Conservation (phyloP, 2,113 vertebrate species). For the Meleagris gallopavo region DNA sequence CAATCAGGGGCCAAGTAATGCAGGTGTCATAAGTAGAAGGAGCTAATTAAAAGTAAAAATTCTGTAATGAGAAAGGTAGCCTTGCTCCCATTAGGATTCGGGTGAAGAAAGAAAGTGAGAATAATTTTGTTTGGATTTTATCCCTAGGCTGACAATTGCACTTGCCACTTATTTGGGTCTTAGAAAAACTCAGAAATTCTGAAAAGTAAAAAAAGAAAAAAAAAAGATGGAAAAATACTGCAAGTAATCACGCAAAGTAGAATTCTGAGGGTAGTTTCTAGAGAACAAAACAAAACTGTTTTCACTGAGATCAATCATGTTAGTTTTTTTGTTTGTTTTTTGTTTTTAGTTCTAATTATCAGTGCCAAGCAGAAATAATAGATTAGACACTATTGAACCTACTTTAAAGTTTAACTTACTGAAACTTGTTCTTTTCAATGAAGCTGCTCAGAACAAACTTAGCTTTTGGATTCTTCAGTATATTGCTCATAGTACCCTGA, state of each 20-base stretch:
- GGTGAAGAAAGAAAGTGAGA: neutral
- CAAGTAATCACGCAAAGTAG: conserved; percentile 44
- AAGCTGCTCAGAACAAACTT: conserved; percentile 45
- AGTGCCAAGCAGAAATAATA: conserved; percentile 63
- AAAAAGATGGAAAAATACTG: neutral
- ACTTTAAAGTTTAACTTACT: conserved; percentile 66
- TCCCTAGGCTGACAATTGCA: neutral
- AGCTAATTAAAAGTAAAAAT: neutral
- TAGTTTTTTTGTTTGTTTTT: conserved; percentile 11
- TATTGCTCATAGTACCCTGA: conserved; percentile 23
- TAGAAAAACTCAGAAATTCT: neutral
- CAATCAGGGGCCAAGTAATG: neutral
- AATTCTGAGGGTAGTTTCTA: conserved; percentile 38
- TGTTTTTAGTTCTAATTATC: conserved; percentile 65
- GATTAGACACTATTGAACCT: conserved; percentile 58
- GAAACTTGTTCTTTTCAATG: conserved; percentile 56
- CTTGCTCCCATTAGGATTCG: neutral
- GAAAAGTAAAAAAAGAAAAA: neutral
- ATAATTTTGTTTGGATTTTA: conserved; percentile 5
- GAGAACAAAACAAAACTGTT: conserved; percentile 62
- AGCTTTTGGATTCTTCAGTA: conserved; percentile 1
- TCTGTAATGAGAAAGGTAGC: neutral
- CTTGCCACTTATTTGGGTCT: neutral
- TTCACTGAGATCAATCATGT: conserved; percentile 47
- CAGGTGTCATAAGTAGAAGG: neutral